Percentiles rank a stretch among this genome's conserved stretches.
phyloP scores from a whole-genome alignment of 2,888 invertebrate genomes.

The Lottia gigantea region DNA sequence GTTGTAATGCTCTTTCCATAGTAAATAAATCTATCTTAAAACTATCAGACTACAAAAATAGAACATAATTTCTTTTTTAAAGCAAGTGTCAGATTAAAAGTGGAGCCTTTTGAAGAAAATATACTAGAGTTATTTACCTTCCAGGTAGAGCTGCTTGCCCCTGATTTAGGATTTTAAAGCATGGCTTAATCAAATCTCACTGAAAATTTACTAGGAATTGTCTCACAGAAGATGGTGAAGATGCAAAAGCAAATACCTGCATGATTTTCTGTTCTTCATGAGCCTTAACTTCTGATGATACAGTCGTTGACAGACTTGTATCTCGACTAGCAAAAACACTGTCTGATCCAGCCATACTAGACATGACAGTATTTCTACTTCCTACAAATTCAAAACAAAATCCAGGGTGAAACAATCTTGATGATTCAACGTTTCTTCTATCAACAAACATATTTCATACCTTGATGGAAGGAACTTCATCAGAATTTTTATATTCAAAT shows the following conservation, averaged over 20 bases:
- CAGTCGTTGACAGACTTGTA: constrained; percentile 44
- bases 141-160: no score
- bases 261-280: constrained; percentile 53
- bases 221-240: no score
- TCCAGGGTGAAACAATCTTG: background rate
- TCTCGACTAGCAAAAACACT: constrained; percentile 57
- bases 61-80: constrained; percentile 1
- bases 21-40: constrained; percentile 60
- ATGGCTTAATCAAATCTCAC: no score
- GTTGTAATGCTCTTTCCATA: constrained; percentile 66
- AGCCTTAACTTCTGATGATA: constrained; percentile 40
- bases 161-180: no score
- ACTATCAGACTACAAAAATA: constrained; percentile 53
- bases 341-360: constrained; percentile 57
- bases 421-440: background rate
- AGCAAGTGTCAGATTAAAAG: constrained; percentile 19
- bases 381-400: constrained; percentile 37
- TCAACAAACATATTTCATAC: no score
- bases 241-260: constrained; percentile 35
- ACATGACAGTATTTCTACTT: constrained; percentile 52
- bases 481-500: no score
- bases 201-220: no score
- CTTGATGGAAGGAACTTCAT: no score
- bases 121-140: no score
- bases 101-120: constrained; percentile 15